These are phyloP conservation scores for Hylomyscus alleni DNA, from an alignment of 2,797 vertebrate species.

Conservation along the genomic window DNA sequence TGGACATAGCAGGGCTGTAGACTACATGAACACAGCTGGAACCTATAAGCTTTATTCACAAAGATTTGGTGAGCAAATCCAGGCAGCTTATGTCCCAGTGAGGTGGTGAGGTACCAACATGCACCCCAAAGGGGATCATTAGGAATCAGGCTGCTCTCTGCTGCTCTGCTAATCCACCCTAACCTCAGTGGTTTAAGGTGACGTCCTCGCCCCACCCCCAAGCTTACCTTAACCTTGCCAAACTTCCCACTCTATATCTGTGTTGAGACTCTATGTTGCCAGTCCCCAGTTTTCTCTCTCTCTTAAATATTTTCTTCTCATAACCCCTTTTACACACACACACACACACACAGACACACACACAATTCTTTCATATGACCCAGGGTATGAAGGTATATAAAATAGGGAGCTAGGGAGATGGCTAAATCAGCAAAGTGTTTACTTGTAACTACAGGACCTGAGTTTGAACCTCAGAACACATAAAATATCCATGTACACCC, in stretches of 20 bases:
- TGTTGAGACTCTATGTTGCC: neutral
- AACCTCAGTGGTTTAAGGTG: neutral
- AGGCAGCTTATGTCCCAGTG: neutral
- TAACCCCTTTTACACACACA: neutral
- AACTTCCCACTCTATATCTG: neutral
- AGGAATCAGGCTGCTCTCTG: neutral
- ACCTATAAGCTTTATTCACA: conserved; percentile 50
- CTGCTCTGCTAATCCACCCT: neutral
- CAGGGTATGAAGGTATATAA: neutral
- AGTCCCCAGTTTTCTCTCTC: neutral
- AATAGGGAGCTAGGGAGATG: neutral
- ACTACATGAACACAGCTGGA: conserved; percentile 60
- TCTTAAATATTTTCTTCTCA: neutral
- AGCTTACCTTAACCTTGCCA: neutral
- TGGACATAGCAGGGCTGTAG: conserved; percentile 50
- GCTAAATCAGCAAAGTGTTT: neutral
- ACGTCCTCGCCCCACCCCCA: neutral
- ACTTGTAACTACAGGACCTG: neutral
- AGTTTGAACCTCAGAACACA: neutral
- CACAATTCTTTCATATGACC: neutral
- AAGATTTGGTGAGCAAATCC: conserved; percentile 46
- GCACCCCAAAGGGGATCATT: neutral
- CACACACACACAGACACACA: too few species aligned
- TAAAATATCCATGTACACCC: neutral
- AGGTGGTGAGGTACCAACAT: neutral